These are phyloP conservation scores for Heliconius aoede DNA, from an alignment of 2,888 invertebrate species.

Conservation along the genomic window DNA sequence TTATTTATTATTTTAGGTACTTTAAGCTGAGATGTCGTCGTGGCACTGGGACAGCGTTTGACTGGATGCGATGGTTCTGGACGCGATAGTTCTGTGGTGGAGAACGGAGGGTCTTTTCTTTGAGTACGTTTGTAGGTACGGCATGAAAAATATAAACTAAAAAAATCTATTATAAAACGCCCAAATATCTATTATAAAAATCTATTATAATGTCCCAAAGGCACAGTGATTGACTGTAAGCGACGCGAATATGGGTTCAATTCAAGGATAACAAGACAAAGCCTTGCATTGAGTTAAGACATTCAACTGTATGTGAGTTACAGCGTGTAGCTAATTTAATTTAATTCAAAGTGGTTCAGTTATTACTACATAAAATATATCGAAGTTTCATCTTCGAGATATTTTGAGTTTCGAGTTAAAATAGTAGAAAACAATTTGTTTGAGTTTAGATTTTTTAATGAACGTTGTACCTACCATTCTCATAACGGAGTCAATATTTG, in stretches of 20 bases:
- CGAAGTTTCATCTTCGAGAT: too few relatives aligned
- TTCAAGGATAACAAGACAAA: too few relatives aligned
- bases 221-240: not conserved
- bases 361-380: not conserved
- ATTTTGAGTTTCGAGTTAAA: conserved; percentile 9
- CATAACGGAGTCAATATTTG: conserved; percentile 67
- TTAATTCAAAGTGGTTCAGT: not conserved
- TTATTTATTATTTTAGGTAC: conserved; percentile 41
- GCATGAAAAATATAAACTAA: not conserved
- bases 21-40: too few relatives aligned
- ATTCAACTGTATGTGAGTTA: too few relatives aligned
- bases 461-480: conserved; percentile 53
- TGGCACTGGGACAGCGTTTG: too few relatives aligned
- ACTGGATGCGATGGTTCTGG: not conserved
- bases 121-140: too few relatives aligned
- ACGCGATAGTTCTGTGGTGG: not conserved
- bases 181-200: too few relatives aligned
- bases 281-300: too few relatives aligned
- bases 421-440: conserved; percentile 50
- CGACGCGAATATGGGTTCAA: too few relatives aligned
- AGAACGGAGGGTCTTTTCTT: too few relatives aligned
- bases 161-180: too few relatives aligned
- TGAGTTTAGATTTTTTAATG: conserved; percentile 66
- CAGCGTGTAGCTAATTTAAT: not conserved
- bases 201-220: not conserved